A percentile compares a stretch with the other conserved stretches of the same genome.
phyloP scores from a whole-genome alignment of 2,113 vertebrate genomes.

The Eulemur rufifrons region DNA sequence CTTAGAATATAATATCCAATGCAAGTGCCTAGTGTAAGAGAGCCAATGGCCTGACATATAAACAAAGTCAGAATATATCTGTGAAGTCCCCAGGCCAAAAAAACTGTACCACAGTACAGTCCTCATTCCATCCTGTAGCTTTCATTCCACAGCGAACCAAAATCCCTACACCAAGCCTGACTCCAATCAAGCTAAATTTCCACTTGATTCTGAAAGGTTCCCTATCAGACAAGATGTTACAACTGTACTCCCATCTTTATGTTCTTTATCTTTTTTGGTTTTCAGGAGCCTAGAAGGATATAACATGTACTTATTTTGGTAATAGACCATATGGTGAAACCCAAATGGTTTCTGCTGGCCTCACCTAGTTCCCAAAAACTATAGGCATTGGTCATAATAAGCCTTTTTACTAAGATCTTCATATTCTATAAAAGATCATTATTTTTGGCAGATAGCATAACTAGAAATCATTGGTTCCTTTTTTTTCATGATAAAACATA shows the following conservation, averaged over 20 bases:
- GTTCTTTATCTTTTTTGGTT: background rate
- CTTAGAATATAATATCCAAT: background rate
- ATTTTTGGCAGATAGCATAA: background rate
- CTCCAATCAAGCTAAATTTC: background rate
- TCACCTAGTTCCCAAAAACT: background rate
- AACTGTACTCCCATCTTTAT: background rate
- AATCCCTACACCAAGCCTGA: background rate
- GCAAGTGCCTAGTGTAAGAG: background rate
- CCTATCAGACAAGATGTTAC: background rate
- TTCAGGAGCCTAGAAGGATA: conserved; percentile 7
- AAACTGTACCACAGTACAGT: background rate
- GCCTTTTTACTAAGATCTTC: background rate
- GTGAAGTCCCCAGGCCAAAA: background rate
- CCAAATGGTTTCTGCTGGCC: background rate
- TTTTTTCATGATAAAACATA: background rate
- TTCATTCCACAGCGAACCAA: background rate
- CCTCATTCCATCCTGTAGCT: background rate
- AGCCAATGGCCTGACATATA: background rate
- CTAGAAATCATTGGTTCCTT: conserved; percentile 7
- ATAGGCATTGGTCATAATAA: background rate
- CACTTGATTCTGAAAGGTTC: background rate
- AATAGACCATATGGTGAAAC: background rate
- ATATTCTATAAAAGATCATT: background rate
- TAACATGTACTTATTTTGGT: background rate
- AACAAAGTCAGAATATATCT: conserved; percentile 17